These are phyloP conservation scores for Drosophila athabasca DNA, from an alignment of 1,140 invertebrate species.

Conservation along the genomic window DNA sequence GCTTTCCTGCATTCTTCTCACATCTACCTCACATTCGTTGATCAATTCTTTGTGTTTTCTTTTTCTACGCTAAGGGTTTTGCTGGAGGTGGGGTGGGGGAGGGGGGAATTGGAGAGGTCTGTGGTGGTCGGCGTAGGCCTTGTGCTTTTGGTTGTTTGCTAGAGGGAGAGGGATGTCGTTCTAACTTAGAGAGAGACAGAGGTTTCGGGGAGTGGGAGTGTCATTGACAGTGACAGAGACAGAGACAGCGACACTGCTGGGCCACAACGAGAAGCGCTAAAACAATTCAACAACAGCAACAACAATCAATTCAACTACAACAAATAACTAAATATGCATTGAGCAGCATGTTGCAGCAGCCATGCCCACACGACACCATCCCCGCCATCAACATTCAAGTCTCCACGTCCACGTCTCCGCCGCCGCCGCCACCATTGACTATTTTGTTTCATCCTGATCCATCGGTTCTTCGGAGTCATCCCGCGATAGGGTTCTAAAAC, in stretches of 20 bases:
- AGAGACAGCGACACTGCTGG: conserved; percentile 23
- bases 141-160: conserved; percentile 22
- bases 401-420: conserved; percentile 12
- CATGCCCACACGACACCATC: background rate
- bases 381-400: background rate
- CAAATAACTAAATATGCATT: conserved; percentile 73
- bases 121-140: background rate
- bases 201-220: background rate
- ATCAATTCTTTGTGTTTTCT: background rate
- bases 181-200: conserved; percentile 2
- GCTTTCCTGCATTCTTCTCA: conserved; percentile 10
- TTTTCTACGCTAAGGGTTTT: background rate
- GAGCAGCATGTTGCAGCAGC: conserved; percentile 48
- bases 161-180: conserved; percentile 1
- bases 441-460: conserved; percentile 88
- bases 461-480: conserved; percentile 91
- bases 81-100: background rate
- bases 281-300: conserved; percentile 55
- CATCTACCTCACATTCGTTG: conserved; percentile 18
- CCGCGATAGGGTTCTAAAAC: conserved; percentile 86
- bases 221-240: conserved; percentile 27
- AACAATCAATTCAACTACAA: conserved; percentile 58
- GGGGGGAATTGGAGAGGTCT: background rate
- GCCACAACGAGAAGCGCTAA: conserved; percentile 45
- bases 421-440: conserved; percentile 31